These are phyloP conservation scores for Gnatocerus cornutus DNA, from an alignment of 2,888 invertebrate genomes.

Conservation along the genomic window DNA sequence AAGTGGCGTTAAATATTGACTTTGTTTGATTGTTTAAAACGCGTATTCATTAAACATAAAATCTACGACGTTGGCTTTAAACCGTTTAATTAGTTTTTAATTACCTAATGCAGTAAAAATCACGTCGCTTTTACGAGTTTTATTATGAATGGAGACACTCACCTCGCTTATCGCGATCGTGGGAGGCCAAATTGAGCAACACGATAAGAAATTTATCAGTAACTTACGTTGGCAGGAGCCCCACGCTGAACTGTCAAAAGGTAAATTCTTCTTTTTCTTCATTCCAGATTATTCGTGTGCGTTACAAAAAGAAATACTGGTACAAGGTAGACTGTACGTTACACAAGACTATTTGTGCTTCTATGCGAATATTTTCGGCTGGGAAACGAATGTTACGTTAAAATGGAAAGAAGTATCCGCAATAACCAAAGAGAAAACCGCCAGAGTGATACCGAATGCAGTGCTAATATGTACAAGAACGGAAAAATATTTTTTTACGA, in stretches of 20 bases:
- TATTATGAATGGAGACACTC: slow-evolving; percentile 4
- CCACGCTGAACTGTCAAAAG: slow-evolving; percentile 13
- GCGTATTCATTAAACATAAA: slow-evolving; percentile 9
- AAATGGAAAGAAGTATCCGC: slow-evolving; percentile 93
- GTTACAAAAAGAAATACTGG: slow-evolving; percentile 94
- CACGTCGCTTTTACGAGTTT: too few relatives aligned
- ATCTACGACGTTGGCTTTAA: neutral
- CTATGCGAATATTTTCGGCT: slow-evolving; percentile 97
- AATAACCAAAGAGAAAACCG: slow-evolving; percentile 96
- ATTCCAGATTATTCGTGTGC: slow-evolving; percentile 96
- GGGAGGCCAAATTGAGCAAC: slow-evolving; percentile 14
- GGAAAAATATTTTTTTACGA: slow-evolving; percentile 94
- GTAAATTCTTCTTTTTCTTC: slow-evolving; percentile 43
- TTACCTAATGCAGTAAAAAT: too few relatives aligned
- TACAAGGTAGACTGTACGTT: slow-evolving; percentile 96
- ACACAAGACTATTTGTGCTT: slow-evolving; percentile 97
- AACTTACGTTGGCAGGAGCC: slow-evolving; percentile 24
- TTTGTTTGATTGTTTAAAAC: slow-evolving; percentile 9
- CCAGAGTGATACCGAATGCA: slow-evolving; percentile 96
- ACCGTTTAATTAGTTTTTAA: neutral
- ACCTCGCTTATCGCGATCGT: slow-evolving; percentile 18
- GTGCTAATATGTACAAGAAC: slow-evolving; percentile 87
- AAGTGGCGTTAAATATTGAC: slow-evolving; percentile 65
- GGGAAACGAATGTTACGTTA: slow-evolving; percentile 92
- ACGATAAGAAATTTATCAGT: slow-evolving; percentile 37